Conservation (phyloP, 2,888 invertebrate genomes). For the Teleogryllus oceanicus region DNA sequence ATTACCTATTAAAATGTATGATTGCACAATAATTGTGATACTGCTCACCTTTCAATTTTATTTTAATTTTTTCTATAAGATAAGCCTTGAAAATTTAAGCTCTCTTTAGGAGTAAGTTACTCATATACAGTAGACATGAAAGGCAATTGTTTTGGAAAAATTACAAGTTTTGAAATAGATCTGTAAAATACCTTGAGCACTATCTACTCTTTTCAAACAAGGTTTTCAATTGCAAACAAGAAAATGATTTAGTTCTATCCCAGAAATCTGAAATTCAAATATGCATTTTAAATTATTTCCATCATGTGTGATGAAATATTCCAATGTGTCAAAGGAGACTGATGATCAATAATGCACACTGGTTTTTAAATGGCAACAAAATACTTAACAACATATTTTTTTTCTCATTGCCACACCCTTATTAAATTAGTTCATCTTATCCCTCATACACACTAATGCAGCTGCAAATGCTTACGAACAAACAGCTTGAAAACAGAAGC, state of each 20-base stretch:
- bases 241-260: too few species aligned
- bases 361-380: too few species aligned
- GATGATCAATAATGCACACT: too few species aligned
- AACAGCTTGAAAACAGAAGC: neutral
- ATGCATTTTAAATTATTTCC: too few species aligned
- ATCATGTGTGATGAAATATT: too few species aligned
- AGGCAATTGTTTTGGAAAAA: neutral
- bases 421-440: neutral
- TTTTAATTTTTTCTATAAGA: neutral
- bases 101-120: constrained; percentile 5
- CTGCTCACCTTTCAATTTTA: neutral
- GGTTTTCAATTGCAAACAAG: too few species aligned
- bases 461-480: neutral
- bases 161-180: too few species aligned
- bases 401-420: neutral
- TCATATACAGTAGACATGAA: constrained; percentile 7
- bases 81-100: neutral
- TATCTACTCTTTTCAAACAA: too few species aligned
- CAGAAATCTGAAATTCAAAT: too few species aligned
- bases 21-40: constrained; percentile 9
- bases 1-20: neutral
- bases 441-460: constrained; percentile 1
- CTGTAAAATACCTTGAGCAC: too few species aligned
- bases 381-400: too few species aligned
- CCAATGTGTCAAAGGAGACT: too few species aligned